Evolutionary conservation across 2,797 vertebrate genomes (phyloP).

Genomic region (Valencia hispanica): DNA sequence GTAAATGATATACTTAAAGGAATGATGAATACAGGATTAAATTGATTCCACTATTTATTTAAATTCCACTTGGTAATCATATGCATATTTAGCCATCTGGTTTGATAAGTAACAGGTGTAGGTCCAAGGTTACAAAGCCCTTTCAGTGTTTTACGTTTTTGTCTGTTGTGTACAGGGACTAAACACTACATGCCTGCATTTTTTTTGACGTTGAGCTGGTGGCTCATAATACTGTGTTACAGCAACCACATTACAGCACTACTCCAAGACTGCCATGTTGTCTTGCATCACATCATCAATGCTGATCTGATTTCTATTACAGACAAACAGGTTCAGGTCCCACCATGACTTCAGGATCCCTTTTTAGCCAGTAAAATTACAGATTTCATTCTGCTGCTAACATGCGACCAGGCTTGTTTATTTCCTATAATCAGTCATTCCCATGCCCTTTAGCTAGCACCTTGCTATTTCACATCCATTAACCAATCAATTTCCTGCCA

Average conservation of each 20-base stretch:
- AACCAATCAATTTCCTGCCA: neutral
- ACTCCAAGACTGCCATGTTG: neutral
- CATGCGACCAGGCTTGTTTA: conserved; percentile 1
- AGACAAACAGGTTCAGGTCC: neutral
- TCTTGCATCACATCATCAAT: conserved; percentile 7
- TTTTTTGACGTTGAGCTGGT: conserved; percentile 6
- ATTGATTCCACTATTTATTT: neutral
- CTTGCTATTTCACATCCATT: conserved; percentile 16
- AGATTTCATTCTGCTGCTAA: conserved; percentile 5
- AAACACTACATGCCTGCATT: neutral
- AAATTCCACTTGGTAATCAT: neutral
- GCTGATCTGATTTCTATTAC: conserved; percentile 7
- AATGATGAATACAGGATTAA: neutral
- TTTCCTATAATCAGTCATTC: conserved; percentile 10
- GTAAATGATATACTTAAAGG: neutral
- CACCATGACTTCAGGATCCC: neutral
- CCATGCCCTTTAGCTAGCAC: neutral
- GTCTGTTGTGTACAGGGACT: neutral
- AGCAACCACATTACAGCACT: neutral
- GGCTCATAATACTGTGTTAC: neutral
- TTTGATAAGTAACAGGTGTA: neutral
- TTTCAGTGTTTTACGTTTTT: neutral
- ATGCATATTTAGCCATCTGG: neutral
- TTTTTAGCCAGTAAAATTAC: neutral
- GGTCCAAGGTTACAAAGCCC: neutral